phyloP scores from a whole-genome alignment of 2,797 vertebrate species.

The Crenichthys baileyi region DNA sequence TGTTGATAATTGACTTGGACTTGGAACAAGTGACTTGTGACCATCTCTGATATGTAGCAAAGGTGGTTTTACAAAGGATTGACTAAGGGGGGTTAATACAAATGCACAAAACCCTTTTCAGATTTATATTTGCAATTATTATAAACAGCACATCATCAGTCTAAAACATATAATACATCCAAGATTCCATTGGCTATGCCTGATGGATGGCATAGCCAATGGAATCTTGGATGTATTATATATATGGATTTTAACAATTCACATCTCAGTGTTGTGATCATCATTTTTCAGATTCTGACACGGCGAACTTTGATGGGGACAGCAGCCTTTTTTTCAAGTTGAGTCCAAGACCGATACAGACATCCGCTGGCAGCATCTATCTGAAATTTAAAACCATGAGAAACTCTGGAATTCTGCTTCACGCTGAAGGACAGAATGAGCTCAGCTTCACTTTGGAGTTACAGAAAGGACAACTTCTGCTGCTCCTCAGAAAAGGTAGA shows the following conservation, averaged over 20 bases:
- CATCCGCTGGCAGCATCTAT: conserved; percentile 83
- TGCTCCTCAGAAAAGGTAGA: conserved; percentile 88
- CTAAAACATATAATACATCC: too few species aligned
- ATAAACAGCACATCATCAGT: too few species aligned
- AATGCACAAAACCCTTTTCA: background rate
- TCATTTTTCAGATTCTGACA: conserved; percentile 84
- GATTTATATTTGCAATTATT: background rate
- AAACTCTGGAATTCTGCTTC: conserved; percentile 88
- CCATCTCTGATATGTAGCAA: too few species aligned
- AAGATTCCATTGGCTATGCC: too few species aligned
- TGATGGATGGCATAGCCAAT: too few species aligned
- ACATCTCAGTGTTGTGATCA: background rate
- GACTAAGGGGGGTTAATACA: too few species aligned
- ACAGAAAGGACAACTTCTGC: conserved; percentile 85
- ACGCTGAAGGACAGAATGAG: conserved; percentile 82
- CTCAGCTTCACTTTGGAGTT: conserved; percentile 86
- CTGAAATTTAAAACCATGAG: conserved; percentile 91
- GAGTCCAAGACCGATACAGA: conserved; percentile 75
- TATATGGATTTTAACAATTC: background rate
- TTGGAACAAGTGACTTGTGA: too few species aligned
- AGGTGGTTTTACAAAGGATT: too few species aligned
- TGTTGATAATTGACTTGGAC: too few species aligned
- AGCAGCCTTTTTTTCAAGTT: conserved; percentile 87
- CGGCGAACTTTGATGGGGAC: conserved; percentile 87
- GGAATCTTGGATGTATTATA: too few species aligned